Conservation (phyloP, 2,888 invertebrate genomes). For the Bombylius discolor region DNA sequence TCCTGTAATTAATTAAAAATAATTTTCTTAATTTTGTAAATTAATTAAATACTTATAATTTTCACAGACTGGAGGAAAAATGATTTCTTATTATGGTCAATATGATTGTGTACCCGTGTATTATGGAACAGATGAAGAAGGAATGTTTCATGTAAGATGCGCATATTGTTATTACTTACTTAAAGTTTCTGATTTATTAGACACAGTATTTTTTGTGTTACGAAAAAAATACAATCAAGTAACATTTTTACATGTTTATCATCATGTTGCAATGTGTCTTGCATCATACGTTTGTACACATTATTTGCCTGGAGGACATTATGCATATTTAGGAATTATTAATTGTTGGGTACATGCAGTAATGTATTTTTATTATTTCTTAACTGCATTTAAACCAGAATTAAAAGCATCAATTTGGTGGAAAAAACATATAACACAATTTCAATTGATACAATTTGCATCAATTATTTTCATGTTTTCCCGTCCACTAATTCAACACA, state of each 20-base stretch:
- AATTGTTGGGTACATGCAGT: conserved; percentile 65
- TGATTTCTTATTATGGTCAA: neutral
- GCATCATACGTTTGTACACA: conserved; percentile 45
- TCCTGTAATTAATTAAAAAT: neutral
- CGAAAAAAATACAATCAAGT: conserved; percentile 55
- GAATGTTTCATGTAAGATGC: neutral
- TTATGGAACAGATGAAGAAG: neutral
- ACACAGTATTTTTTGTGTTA: conserved; percentile 58
- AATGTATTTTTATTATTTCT: conserved; percentile 74
- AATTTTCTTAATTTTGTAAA: neutral
- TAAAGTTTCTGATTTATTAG: conserved; percentile 50
- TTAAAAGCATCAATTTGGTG: conserved; percentile 62
- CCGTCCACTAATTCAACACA: conserved; percentile 32
- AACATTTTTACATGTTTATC: conserved; percentile 56
- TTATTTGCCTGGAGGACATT: conserved; percentile 52
- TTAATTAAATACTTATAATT: neutral
- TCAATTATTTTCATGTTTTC: conserved; percentile 45
- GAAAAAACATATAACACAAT: conserved; percentile 73
- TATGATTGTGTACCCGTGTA: neutral
- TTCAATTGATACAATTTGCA: conserved; percentile 67
- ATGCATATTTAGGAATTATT: conserved; percentile 47
- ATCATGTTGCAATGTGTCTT: conserved; percentile 56
- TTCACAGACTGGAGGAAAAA: neutral
- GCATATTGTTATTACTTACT: conserved; percentile 46
- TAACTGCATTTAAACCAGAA: conserved; percentile 56